Evolutionary conservation across 2,797 vertebrate genomes (phyloP).

Genomic region (Pangasius mekongensis): DNA sequence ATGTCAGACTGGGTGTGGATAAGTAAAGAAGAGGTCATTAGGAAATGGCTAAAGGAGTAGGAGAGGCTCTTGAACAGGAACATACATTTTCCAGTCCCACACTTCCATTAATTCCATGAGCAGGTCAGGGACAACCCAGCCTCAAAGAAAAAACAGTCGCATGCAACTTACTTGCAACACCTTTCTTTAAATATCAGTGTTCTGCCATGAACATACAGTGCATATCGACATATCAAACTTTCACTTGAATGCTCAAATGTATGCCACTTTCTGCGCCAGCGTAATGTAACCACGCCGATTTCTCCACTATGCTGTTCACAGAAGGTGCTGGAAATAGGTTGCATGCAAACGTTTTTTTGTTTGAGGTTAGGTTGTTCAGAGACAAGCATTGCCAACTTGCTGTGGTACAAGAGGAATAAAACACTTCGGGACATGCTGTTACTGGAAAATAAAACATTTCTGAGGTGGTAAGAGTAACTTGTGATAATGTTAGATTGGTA

Average conservation of each 20-base stretch:
- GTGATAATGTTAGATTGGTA: background rate
- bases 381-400: background rate
- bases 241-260: background rate
- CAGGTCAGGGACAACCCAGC: background rate
- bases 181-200: background rate
- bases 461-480: background rate
- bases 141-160: background rate
- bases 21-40: constrained; percentile 20
- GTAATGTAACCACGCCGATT: background rate
- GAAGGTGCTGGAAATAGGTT: background rate
- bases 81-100: background rate
- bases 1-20: background rate
- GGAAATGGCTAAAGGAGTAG: background rate
- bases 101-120: background rate
- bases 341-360: background rate
- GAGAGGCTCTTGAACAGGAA: background rate
- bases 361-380: background rate
- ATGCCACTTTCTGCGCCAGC: background rate
- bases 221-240: background rate
- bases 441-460: background rate
- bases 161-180: background rate
- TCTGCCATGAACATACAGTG: background rate
- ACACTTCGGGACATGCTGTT: background rate
- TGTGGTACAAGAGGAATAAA: background rate
- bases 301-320: background rate